Evolutionary conservation across 2,797 vertebrate genomes (phyloP).

Genomic region (Emys orbicularis): DNA sequence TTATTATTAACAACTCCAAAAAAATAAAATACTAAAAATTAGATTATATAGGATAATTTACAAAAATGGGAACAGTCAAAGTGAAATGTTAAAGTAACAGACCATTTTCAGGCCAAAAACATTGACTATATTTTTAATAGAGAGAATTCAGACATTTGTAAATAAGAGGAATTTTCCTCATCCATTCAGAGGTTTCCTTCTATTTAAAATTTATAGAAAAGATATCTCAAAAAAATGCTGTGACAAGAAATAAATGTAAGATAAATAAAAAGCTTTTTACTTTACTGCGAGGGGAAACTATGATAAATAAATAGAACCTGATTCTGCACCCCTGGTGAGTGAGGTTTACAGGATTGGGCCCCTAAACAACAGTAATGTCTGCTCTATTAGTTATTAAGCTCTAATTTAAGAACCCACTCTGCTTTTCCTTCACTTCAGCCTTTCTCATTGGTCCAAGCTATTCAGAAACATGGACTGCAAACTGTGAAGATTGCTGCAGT

Average conservation of each 20-base stretch:
- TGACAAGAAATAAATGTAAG: background rate
- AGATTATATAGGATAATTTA: slow-evolving; percentile 47
- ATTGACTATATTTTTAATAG: slow-evolving; percentile 1
- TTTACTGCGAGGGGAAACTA: accelerated
- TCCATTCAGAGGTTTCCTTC: background rate
- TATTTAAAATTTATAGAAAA: background rate
- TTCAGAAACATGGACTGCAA: background rate
- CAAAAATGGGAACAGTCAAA: slow-evolving; percentile 40
- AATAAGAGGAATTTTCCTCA: slow-evolving; percentile 20
- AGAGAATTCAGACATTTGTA: background rate
- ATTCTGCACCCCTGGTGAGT: background rate
- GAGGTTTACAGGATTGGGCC: background rate
- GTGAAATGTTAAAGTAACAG: slow-evolving; percentile 12
- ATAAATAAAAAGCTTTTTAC: background rate
- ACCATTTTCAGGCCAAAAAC: slow-evolving; percentile 44
- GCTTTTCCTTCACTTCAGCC: background rate
- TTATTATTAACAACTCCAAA: slow-evolving; percentile 60
- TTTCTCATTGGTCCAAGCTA: background rate
- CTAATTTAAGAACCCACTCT: background rate
- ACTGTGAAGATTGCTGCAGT: accelerated
- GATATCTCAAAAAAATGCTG: background rate
- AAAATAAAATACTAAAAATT: slow-evolving; percentile 62
- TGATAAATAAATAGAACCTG: background rate
- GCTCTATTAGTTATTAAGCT: background rate
- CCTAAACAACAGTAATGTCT: background rate